Evolutionary conservation across 1,140 invertebrate species (phyloP).

Genomic region (Agrilus planipennis): DNA sequence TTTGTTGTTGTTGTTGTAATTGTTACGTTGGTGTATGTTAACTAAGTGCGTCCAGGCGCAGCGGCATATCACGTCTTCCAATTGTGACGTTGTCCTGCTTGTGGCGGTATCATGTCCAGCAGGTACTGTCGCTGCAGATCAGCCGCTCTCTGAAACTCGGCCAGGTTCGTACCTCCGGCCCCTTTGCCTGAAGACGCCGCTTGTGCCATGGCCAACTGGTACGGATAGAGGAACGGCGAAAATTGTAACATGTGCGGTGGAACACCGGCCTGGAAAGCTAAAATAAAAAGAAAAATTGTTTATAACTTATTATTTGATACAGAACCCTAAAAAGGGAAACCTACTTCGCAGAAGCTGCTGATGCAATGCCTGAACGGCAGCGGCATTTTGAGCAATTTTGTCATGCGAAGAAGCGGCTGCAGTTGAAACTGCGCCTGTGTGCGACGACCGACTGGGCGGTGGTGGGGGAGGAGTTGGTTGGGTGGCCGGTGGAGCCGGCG

Average conservation of each 20-base stretch:
- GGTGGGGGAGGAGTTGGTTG: slow-evolving; percentile 29
- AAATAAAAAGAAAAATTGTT: background rate
- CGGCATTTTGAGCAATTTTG: slow-evolving; percentile 49
- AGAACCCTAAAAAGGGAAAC: too few species aligned
- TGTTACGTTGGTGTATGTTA: too few species aligned
- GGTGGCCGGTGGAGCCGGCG: slow-evolving; percentile 30
- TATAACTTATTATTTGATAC: too few species aligned
- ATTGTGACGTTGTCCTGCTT: slow-evolving; percentile 30
- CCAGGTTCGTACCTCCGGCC: slow-evolving; percentile 39
- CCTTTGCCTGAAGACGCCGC: slow-evolving; percentile 37
- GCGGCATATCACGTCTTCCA: slow-evolving; percentile 34
- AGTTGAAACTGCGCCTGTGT: slow-evolving; percentile 34
- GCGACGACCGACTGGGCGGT: slow-evolving; percentile 22
- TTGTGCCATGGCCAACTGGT: slow-evolving; percentile 58
- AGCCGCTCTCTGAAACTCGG: slow-evolving; percentile 67
- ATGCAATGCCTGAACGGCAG: slow-evolving; percentile 68
- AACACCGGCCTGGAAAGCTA: slow-evolving; percentile 33
- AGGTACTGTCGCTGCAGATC: slow-evolving; percentile 92
- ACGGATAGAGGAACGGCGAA: slow-evolving; percentile 72
- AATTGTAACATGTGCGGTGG: slow-evolving; percentile 72
- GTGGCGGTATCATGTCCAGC: slow-evolving; percentile 87
- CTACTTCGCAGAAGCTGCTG: slow-evolving; percentile 64
- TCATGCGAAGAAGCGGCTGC: slow-evolving; percentile 44
- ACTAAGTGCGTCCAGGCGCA: too few species aligned
- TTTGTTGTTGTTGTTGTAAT: too few species aligned